Conservation (phyloP, 2,888 invertebrate genomes). For the Torymus aiolomorphi region DNA sequence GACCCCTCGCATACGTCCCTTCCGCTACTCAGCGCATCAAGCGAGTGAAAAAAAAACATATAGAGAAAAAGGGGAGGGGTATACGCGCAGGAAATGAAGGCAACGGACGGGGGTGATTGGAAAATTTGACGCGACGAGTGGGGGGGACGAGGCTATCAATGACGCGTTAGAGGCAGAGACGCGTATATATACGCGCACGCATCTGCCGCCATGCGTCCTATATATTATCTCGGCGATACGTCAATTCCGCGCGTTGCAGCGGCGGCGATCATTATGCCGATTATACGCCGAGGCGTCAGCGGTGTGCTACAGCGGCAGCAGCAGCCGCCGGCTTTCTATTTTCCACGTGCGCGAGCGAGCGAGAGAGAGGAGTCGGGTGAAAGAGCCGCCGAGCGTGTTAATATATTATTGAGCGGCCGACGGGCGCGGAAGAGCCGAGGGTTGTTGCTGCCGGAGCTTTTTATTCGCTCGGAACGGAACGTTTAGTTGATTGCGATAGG, state of each 20-base stretch:
- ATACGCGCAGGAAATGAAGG: conserved; percentile 45
- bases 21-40: conserved; percentile 59
- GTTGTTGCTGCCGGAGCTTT: too few species aligned
- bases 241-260: conserved; percentile 67
- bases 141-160: conserved; percentile 62
- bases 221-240: conserved; percentile 71
- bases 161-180: conserved; percentile 56
- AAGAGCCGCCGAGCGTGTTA: too few species aligned
- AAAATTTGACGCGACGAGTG: conserved; percentile 71
- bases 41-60: conserved; percentile 11
- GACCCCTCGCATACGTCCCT: conserved; percentile 68
- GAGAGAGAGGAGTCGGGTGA: background rate
- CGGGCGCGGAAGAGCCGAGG: background rate
- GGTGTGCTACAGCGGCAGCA: background rate
- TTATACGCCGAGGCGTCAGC: conserved; percentile 59
- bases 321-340: conserved; percentile 14
- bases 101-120: conserved; percentile 69
- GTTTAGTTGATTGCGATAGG: too few species aligned
- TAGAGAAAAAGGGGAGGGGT: conserved; percentile 1
- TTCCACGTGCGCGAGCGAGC: background rate
- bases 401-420: conserved; percentile 5
- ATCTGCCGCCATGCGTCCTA: conserved; percentile 64
- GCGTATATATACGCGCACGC: too few species aligned
- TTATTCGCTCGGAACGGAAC: too few species aligned
- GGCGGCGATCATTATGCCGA: conserved; percentile 69